Percentiles rank a stretch among this genome's conserved stretches.
These are phyloP conservation scores for Macrosiphum euphorbiae DNA, from an alignment of 2,888 invertebrate genomes.

Conservation along the genomic window DNA sequence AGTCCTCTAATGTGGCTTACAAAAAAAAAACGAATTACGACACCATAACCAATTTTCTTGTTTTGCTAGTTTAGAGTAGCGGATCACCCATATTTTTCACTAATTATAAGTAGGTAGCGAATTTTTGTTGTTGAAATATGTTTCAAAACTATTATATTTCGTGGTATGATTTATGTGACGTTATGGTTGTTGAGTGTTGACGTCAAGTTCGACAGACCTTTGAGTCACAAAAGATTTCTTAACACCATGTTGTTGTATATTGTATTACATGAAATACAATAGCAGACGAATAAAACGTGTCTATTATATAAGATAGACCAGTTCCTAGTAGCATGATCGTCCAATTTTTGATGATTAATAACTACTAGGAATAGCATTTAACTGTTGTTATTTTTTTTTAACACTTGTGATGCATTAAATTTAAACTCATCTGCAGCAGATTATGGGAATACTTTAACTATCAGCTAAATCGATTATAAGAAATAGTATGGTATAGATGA, in stretches of 20 bases:
- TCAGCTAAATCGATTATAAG: not conserved
- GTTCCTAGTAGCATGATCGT: not conserved
- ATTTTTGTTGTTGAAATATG: not conserved
- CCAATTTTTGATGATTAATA: not conserved
- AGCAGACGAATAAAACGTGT: not conserved
- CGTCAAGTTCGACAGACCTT: not conserved
- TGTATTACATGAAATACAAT: not conserved
- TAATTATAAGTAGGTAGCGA: not conserved
- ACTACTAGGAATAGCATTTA: not conserved
- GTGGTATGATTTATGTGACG: not conserved
- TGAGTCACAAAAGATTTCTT: not conserved
- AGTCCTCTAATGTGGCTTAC: not conserved
- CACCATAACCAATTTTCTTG: conserved; percentile 33
- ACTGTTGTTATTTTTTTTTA: not conserved
- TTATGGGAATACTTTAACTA: not conserved
- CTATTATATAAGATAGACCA: not conserved
- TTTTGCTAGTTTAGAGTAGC: not conserved
- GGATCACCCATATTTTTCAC: conserved; percentile 16
- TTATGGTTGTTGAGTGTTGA: not conserved
- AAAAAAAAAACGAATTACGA: not conserved
- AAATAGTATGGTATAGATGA: not conserved
- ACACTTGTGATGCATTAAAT: not conserved
- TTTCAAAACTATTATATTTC: not conserved
- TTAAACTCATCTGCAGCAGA: too few species aligned
- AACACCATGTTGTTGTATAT: not conserved